Evolutionary conservation across 2,113 vertebrate species (phyloP).

Genomic region (Chaetura pelagica): DNA sequence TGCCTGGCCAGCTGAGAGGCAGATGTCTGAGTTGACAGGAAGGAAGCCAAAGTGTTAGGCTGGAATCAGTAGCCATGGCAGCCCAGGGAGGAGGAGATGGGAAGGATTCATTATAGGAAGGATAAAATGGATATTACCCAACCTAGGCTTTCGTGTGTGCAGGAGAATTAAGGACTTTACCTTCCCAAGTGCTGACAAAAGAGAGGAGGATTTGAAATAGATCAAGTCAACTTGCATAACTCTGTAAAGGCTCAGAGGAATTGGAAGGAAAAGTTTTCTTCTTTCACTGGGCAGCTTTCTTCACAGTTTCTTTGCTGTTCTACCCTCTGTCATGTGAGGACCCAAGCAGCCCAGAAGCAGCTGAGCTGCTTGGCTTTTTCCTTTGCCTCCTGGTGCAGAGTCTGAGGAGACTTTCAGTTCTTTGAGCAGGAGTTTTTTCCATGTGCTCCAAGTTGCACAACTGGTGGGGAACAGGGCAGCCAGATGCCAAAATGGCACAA

Average conservation of each 20-base stretch:
- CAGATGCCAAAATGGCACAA: not conserved
- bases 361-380: not conserved
- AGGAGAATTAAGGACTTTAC: slow-evolving; percentile 44
- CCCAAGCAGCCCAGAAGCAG: fast-evolving
- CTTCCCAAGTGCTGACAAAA: not conserved
- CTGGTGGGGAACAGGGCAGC: not conserved
- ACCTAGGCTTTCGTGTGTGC: not conserved
- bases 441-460: not conserved
- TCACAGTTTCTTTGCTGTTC: not conserved
- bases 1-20: slow-evolving; percentile 28
- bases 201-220: slow-evolving; percentile 35
- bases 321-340: not conserved
- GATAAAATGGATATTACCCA: slow-evolving; percentile 54
- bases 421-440: no score
- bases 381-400: no score
- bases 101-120: slow-evolving; percentile 59
- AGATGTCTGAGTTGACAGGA: slow-evolving; percentile 35
- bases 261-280: not conserved
- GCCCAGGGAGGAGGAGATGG: slow-evolving; percentile 20
- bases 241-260: not conserved
- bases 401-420: not conserved
- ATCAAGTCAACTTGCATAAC: slow-evolving; percentile 1
- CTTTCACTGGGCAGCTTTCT: not conserved
- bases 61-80: slow-evolving; percentile 54
- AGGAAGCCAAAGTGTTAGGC: slow-evolving; percentile 57